These are phyloP conservation scores for Danio jaintianensis DNA, from an alignment of 2,797 vertebrate genomes.

Conservation along the genomic window DNA sequence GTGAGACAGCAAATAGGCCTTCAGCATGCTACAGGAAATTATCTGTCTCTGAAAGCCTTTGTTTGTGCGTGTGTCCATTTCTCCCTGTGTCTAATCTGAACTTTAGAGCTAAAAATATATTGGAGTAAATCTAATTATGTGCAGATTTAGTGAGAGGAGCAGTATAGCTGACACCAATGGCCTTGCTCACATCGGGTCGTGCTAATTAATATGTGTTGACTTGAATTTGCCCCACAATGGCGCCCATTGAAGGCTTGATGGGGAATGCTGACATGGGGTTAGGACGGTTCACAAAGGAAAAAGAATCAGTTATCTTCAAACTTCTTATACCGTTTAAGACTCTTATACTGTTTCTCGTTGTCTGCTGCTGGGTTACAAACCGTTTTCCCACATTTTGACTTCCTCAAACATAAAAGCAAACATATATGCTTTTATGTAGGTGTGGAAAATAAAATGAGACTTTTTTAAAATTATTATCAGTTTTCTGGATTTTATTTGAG, in stretches of 20 bases:
- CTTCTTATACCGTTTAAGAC: constrained; percentile 48
- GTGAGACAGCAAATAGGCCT: background rate
- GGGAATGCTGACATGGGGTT: constrained; percentile 58
- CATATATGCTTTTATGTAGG: background rate
- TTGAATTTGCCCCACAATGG: constrained; percentile 68
- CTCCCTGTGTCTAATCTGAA: constrained; percentile 48
- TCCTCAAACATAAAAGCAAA: background rate
- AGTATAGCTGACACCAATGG: constrained; percentile 61
- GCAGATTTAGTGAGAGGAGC: constrained; percentile 53
- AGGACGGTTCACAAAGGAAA: constrained; percentile 58
- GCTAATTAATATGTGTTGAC: constrained; percentile 75
- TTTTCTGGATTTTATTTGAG: no score
- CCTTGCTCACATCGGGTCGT: constrained; percentile 46
- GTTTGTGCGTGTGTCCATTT: background rate
- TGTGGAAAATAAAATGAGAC: background rate
- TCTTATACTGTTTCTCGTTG: constrained; percentile 19
- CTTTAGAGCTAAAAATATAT: constrained; percentile 70
- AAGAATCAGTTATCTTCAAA: constrained; percentile 54
- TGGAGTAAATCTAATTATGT: constrained; percentile 69
- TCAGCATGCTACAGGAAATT: background rate
- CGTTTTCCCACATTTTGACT: constrained; percentile 8
- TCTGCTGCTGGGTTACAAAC: background rate
- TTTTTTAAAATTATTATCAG: background rate
- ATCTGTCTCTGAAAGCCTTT: constrained; percentile 16
- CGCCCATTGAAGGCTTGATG: constrained; percentile 60